phyloP scores from a whole-genome alignment of 1,140 invertebrate genomes.

The Drosophila malerkotliana region DNA sequence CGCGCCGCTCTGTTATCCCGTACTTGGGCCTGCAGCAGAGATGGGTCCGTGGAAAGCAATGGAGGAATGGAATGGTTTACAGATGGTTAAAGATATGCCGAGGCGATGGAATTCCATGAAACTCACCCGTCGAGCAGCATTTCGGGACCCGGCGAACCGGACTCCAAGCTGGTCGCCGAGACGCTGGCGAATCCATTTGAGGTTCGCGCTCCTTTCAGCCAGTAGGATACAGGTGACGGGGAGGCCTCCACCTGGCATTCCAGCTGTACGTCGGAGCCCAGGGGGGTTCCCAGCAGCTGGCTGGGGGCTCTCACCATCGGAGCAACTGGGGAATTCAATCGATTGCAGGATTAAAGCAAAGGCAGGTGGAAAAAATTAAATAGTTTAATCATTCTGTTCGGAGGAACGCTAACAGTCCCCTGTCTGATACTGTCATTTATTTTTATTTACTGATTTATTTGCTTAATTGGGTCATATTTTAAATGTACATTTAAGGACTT shows the following conservation, averaged over 20 bases:
- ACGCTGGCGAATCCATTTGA: conserved; percentile 71
- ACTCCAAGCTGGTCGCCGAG: conserved; percentile 72
- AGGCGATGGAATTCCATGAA: conserved; percentile 14
- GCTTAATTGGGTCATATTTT: background rate
- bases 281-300: conserved; percentile 91
- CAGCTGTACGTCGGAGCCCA: conserved; percentile 91
- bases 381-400: background rate
- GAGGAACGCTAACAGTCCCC: background rate
- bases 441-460: background rate
- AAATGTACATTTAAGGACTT: conserved; percentile 84
- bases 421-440: background rate
- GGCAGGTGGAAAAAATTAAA: background rate
- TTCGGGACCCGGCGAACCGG: conserved; percentile 85
- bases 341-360: conserved; percentile 1
- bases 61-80: conserved; percentile 3
- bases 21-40: conserved; percentile 90
- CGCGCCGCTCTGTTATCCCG: conserved; percentile 90
- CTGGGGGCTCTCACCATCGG: conserved; percentile 92
- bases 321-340: conserved; percentile 86
- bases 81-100: conserved; percentile 24
- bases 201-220: conserved; percentile 89
- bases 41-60: background rate
- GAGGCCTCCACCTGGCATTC: conserved; percentile 93
- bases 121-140: conserved; percentile 92
- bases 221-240: conserved; percentile 93